phyloP scores from a whole-genome alignment of 2,797 vertebrate genomes.

The Anguilla obscura region DNA sequence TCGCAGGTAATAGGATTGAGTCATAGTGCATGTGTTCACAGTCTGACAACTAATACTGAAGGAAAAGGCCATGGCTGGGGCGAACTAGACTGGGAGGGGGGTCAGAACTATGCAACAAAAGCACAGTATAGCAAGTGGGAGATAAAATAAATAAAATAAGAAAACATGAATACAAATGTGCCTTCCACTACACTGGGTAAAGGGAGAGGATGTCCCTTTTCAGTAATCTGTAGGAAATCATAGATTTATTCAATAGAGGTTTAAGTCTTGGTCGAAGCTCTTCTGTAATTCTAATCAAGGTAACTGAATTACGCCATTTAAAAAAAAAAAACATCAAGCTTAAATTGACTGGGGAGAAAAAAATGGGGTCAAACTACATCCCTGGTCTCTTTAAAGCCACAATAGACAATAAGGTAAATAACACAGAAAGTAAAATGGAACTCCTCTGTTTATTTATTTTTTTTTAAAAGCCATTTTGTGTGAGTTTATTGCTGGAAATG shows the following conservation, averaged over 20 bases:
- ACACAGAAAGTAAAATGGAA: background rate
- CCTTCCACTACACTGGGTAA: background rate
- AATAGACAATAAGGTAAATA: conserved; percentile 4
- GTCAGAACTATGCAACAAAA: background rate
- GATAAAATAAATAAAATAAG: background rate
- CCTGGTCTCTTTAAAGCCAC: background rate
- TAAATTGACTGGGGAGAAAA: background rate
- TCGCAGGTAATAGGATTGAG: background rate
- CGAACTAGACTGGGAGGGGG: no score
- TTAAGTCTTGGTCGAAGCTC: background rate
- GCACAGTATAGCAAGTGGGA: background rate
- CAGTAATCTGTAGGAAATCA: background rate
- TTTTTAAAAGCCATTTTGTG: background rate
- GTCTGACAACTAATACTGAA: background rate
- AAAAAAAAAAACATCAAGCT: background rate
- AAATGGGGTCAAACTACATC: background rate
- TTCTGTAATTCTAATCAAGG: background rate
- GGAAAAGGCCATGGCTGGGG: background rate
- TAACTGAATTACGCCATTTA: background rate
- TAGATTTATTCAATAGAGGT: background rate
- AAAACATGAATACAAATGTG: no score
- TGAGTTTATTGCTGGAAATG: background rate
- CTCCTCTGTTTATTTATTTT: background rate
- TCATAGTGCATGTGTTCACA: background rate
- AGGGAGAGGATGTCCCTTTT: background rate